These are phyloP conservation scores for Corbicula japonica DNA, from an alignment of 2,888 invertebrate genomes.

Conservation along the genomic window DNA sequence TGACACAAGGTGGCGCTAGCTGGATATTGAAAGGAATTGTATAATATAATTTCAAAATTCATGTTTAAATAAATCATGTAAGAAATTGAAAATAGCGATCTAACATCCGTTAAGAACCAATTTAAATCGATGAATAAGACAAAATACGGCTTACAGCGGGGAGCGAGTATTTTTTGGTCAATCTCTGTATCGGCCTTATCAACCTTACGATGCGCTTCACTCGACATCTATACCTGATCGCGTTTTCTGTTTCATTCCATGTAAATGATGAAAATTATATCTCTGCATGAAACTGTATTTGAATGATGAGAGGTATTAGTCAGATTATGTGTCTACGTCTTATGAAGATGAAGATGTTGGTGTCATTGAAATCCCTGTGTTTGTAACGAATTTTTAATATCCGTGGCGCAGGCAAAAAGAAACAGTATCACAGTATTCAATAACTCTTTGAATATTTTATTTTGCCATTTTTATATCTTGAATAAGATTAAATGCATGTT, in stretches of 20 bases:
- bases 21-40: not conserved
- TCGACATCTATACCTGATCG: not conserved
- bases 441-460: too few relatives aligned
- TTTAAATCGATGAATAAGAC: not conserved
- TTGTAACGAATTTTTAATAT: too few relatives aligned
- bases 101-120: constrained; percentile 30
- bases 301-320: too few relatives aligned
- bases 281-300: not conserved
- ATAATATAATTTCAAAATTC: constrained; percentile 23
- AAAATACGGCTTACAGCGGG: constrained; percentile 4
- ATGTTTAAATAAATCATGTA: constrained; percentile 28
- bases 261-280: constrained; percentile 1
- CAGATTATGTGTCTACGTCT: too few relatives aligned
- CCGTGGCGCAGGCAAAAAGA: too few relatives aligned
- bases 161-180: not conserved
- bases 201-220: not conserved
- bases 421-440: too few relatives aligned
- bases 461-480: too few relatives aligned
- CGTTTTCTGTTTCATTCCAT: not conserved
- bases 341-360: too few relatives aligned
- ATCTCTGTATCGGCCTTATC: not conserved
- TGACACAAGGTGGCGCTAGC: constrained; percentile 10
- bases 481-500: too few relatives aligned
- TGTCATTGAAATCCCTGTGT: too few relatives aligned
- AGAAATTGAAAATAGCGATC: constrained; percentile 2